Percentiles rank a stretch among this genome's conserved stretches.
Evolutionary conservation across 2,888 invertebrate genomes (phyloP).

Genomic region (Tipula vernalis): DNA sequence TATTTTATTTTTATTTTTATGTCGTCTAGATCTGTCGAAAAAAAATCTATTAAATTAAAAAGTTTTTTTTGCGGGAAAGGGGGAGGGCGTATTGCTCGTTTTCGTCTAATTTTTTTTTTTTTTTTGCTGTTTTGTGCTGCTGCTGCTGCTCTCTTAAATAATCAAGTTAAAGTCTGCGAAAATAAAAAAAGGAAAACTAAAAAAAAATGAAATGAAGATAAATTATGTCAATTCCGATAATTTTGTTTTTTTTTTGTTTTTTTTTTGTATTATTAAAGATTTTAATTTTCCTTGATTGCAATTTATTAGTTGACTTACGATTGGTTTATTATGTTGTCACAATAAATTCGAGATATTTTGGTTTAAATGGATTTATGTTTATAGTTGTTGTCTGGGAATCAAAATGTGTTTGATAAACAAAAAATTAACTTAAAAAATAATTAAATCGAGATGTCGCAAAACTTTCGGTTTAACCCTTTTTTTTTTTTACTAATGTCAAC

Average conservation of each 20-base stretch:
- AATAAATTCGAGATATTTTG: not conserved
- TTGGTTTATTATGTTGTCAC: not conserved
- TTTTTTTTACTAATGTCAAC: no score
- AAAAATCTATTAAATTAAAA: not conserved
- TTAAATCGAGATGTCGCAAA: no score
- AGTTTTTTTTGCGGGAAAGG: not conserved
- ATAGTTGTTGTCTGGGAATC: no score
- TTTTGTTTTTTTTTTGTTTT: not conserved
- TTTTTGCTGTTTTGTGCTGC: not conserved
- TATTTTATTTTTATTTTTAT: not conserved
- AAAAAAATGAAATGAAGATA: not conserved
- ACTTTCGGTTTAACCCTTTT: no score
- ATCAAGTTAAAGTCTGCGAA: not conserved
- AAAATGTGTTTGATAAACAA: no score
- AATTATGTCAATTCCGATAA: not conserved
- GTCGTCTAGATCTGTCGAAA: not conserved
- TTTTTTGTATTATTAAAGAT: not conserved
- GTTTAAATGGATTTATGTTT: no score
- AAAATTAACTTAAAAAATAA: no score
- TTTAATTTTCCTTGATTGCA: not conserved
- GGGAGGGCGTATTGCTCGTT: not conserved
- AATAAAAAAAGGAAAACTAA: not conserved
- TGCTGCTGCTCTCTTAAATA: not conserved
- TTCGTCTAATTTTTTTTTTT: not conserved
- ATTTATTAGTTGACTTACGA: not conserved